Percentiles rank a stretch among this genome's conserved stretches.
Evolutionary conservation across 2,797 vertebrate genomes (phyloP).

Genomic region (Alcedo atthis): DNA sequence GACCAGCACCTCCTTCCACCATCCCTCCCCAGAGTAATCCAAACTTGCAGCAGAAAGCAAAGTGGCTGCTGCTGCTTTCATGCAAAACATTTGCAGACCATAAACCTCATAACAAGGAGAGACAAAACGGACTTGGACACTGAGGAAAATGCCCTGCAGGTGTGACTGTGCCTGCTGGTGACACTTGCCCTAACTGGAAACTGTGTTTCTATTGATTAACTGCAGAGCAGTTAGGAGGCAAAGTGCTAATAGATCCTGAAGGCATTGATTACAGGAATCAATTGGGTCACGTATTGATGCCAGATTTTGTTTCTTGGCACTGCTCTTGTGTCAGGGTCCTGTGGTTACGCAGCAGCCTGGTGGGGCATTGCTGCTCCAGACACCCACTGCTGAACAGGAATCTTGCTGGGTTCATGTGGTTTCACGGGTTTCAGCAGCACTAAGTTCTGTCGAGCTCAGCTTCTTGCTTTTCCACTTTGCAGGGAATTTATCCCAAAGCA

Average conservation of each 20-base stretch:
- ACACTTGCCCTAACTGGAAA: conserved; percentile 49
- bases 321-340: neutral
- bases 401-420: neutral
- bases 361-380: neutral
- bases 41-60: neutral
- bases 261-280: conserved; percentile 32
- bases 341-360: neutral
- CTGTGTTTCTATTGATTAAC: conserved; percentile 21
- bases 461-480: neutral
- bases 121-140: neutral
- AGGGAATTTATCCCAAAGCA: conserved; percentile 35
- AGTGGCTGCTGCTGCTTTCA: neutral
- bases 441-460: neutral
- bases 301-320: conserved; percentile 28
- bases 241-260: conserved; percentile 20
- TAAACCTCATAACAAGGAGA: neutral
- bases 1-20: neutral
- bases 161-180: conserved; percentile 14
- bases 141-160: neutral
- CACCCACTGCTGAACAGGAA: neutral
- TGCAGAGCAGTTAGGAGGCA: neutral
- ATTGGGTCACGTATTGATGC: conserved; percentile 17
- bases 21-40: neutral
- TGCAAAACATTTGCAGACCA: neutral
- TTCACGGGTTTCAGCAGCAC: neutral